Base-by-base conservation (phyloP, 1,140 invertebrate species). In the Penaeus vannamei region DNA sequence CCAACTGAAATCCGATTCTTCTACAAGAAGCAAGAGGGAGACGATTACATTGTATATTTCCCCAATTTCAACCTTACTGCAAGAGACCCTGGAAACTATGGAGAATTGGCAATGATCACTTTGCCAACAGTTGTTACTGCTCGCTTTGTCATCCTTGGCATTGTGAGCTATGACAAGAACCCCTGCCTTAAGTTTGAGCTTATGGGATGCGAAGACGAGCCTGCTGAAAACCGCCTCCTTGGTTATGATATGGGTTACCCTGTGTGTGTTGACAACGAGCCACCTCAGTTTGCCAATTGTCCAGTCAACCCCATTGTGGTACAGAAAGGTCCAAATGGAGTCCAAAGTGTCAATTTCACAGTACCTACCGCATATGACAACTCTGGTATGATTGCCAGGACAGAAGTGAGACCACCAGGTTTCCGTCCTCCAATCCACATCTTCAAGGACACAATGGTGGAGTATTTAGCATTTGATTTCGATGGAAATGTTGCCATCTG, bases 401-500 rank as follows among this genome's bases (percentile, higher is more conserved):
- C 98, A 84, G 97, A 98, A 94, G 96, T 98, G 0, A 97, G 97
- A 91, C 98, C 98, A 1, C 95, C 96, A 87, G 97, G 97, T 91
- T 99, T 99, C 93, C 96, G 95, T 92, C 98, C 97, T 2, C 98
- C 98, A 0, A 95, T 97, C 91, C 95, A 96, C 91, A 95, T 99
- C 36, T 98, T 99, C 93, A 95, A 98, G 92, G 97, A 98, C 90
- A 97, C 96, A 88, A 96, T 98, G 64, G 97, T 99, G 0, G 97
- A 98, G 94, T 99, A 99, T 92, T 96, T 98, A 5, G 98, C 98
- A 1, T 99, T 97, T 92, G 98, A 99, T 94, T 98, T 97, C 92
- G 98, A 99, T 93, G 98, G 98, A 91, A 99, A 99, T 92, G 97
- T 98, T 36, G 98, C 98, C 42, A 98, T 98, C 93, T 99, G 98